Evolutionary conservation across 2,888 invertebrate genomes (phyloP), one percentile per base, ranked within the genome.

Genomic region (Biston betularia): DNA sequence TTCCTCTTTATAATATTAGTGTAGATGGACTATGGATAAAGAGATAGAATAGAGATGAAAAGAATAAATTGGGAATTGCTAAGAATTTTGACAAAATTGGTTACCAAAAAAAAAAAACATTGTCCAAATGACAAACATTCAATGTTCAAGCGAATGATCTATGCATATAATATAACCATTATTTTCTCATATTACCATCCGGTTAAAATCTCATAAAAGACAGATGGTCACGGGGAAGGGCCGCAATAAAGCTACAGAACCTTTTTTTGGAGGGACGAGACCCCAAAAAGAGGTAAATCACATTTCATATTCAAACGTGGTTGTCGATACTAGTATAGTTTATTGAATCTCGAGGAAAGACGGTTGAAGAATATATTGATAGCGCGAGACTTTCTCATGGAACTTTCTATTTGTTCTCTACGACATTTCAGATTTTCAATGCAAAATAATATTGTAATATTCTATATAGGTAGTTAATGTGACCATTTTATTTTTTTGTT

Each of bases 291-390:
- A 50, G 58, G 58, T 59, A 68, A 68, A 68, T 68, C 67, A 68
- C 67, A 68, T 71, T 73, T 61, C 52, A 55, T 73, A 72, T 71
- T 74, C 71, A 72, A 71, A 71, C 72, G 61, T 59, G 60, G 65
- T 42, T 58, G 70, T 69, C 68, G 56, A 56, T 69, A 60, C 58
- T 63, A 52, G 57, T 69, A 24, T 24, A 65, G 67, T 74, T 72
- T 74, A 74, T 74, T 71, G 71, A 74, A 74, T 71, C 68, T 69
- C 52, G 61, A 63, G 65, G 67, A 65, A 70, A 67, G 61, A 70
- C 70, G 68, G 67, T 61, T 70, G 67, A 62, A 48, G 67, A 60
- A 65, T 63, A 63, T 52, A 52, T 70, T 66, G 44, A 56, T 61
- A 33, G 53, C 6, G 38, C 9, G 38, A 61, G 45, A 52, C 52